Conservation (phyloP, 1,140 invertebrate genomes). For the Cyclargus thomasi region DNA sequence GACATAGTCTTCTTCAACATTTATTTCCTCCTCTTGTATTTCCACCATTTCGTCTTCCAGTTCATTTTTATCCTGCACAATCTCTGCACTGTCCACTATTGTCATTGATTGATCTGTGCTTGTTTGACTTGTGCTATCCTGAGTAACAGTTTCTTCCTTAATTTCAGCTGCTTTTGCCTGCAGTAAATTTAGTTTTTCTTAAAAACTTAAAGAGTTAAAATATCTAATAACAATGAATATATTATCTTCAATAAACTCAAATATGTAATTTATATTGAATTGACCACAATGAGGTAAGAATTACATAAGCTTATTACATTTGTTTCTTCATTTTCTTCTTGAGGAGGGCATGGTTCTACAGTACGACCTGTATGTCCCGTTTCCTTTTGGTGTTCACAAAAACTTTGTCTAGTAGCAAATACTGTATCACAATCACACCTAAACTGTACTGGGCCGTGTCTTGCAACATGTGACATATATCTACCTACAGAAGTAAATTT, state of each 20-base stretch:
- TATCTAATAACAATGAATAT: no score
- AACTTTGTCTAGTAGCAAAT: slow-evolving; percentile 66
- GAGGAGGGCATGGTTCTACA: slow-evolving; percentile 36
- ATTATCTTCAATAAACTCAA: neutral
- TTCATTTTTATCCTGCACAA: neutral
- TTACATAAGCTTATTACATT: slow-evolving; percentile 8
- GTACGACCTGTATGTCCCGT: slow-evolving; percentile 69
- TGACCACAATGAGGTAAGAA: neutral
- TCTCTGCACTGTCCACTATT: neutral
- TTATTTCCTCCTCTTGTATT: slow-evolving; percentile 8
- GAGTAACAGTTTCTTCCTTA: neutral
- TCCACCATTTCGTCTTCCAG: slow-evolving; percentile 10
- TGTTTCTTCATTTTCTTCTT: slow-evolving; percentile 5
- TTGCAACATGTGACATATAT: slow-evolving; percentile 69
- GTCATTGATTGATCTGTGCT: neutral
- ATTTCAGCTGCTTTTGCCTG: neutral
- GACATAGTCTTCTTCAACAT: slow-evolving; percentile 17
- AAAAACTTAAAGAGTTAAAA: no score
- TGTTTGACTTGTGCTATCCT: neutral
- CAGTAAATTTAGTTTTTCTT: neutral
- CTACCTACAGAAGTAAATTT: slow-evolving; percentile 55
- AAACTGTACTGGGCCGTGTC: slow-evolving; percentile 71
- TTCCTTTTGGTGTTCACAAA: slow-evolving; percentile 74
- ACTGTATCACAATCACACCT: slow-evolving; percentile 72
- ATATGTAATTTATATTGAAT: neutral